phyloP scores from a whole-genome alignment of 1,140 invertebrate species.

The Ceratitis capitata region DNA sequence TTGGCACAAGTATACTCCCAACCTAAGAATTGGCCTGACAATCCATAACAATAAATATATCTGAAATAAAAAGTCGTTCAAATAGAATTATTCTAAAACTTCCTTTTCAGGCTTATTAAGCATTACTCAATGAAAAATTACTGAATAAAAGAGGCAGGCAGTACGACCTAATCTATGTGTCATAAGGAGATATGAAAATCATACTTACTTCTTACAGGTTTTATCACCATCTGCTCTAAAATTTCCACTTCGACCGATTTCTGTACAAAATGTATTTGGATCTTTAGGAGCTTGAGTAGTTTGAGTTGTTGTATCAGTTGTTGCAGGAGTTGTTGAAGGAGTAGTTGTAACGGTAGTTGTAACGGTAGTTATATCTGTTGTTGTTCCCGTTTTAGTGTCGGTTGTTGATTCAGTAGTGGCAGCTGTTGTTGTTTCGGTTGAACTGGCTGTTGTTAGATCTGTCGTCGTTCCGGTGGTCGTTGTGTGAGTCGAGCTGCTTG shows the following conservation, averaged over 20 bases:
- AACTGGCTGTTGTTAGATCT: neutral
- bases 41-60: neutral
- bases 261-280: neutral
- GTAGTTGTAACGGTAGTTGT: neutral
- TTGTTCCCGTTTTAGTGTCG: neutral
- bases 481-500: too few relatives aligned
- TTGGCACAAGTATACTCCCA: neutral
- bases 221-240: neutral
- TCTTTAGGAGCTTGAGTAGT: neutral
- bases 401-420: neutral
- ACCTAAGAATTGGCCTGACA: neutral
- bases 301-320: constrained; percentile 39
- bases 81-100: too few relatives aligned
- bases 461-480: constrained; percentile 24
- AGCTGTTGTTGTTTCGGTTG: neutral
- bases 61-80: neutral
- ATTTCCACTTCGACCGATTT: constrained; percentile 44
- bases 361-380: neutral
- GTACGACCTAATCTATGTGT: neutral
- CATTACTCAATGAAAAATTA: neutral
- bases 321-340: neutral
- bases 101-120: too few relatives aligned
- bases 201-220: neutral
- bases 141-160: neutral
- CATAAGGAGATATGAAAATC: neutral